Base-by-base conservation (phyloP, 2,113 vertebrate species). In the Synchiropus splendidus region DNA sequence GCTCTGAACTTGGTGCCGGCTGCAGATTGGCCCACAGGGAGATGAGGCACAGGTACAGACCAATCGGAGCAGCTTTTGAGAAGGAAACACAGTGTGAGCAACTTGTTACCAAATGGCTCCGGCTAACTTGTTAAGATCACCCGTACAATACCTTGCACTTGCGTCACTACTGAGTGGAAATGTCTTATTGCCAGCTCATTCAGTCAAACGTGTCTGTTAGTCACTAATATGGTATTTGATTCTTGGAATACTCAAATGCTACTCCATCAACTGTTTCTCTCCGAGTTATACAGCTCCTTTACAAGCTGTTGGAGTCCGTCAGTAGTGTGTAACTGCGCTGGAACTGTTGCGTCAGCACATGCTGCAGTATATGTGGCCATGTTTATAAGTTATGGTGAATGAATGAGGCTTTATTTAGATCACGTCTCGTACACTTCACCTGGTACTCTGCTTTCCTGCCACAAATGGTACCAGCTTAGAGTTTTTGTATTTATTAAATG, bases 21-120 rank as follows among this genome's bases (percentile, higher is more conserved):
- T 54, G 52, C 51, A 59, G 63, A 81, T 76, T 81, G 77, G 79
- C 48, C 49, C 59, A 33, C 42, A 1, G 2, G 30, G 49, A 27
- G 77, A 77, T 74, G 74, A 75, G 71, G 58, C 70, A 41, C 75
- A 82, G 77, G 77, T 77, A 54, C 51, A 51, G 55, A 41, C 79
- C 77, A 77, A 75, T 78, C 51, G 62, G 39, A 43, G 60, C 13
- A 55, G 21, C 52, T 40, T 36, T 6, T 48, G 50, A 51, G 54
- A 50, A 69, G 64, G 64, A 55, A 46, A 60, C 63, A 60, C 52
- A 62, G 48, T 18, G 65, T 79, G 74, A 75, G 65, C 74, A 75
- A 72, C 64, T 48, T 9, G 48, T 54, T 51, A 54, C 63, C 67
- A 70, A 75, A 69, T 60, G 60, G 39, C 58, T 60, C 51, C 6